Evolutionary conservation across 1,140 invertebrate genomes (phyloP).

Genomic region (Heliconius melpomene): DNA sequence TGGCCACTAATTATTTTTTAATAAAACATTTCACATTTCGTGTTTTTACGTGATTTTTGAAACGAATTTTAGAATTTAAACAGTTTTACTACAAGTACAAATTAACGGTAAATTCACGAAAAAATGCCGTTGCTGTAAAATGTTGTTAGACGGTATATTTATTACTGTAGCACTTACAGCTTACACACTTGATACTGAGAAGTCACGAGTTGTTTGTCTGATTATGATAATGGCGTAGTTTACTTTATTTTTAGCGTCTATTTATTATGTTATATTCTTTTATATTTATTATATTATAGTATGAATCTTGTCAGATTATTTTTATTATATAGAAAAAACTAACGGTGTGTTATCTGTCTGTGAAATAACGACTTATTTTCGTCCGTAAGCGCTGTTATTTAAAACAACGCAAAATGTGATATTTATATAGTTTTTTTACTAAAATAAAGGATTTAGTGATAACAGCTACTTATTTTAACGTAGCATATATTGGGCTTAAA

Average conservation of each 20-base stretch:
- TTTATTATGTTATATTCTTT: background rate
- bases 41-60: background rate
- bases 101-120: background rate
- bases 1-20: too few relatives aligned
- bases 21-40: background rate
- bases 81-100: background rate
- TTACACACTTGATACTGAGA: conserved; percentile 16
- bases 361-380: background rate
- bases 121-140: background rate
- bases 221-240: conserved; percentile 14
- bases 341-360: background rate
- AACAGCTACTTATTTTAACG: too few relatives aligned
- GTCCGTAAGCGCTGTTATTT: background rate
- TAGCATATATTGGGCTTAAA: too few relatives aligned
- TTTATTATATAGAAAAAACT: background rate
- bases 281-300: too few relatives aligned
- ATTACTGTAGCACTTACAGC: conserved; percentile 1
- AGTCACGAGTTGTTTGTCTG: conserved; percentile 19
- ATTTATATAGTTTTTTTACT: too few relatives aligned
- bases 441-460: too few relatives aligned
- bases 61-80: background rate
- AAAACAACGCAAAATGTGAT: too few relatives aligned
- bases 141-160: background rate
- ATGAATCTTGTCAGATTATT: background rate
- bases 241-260: conserved; percentile 14